phyloP scores from a whole-genome alignment of 2,888 invertebrate species.

The Lasioglossum pauxillum region DNA sequence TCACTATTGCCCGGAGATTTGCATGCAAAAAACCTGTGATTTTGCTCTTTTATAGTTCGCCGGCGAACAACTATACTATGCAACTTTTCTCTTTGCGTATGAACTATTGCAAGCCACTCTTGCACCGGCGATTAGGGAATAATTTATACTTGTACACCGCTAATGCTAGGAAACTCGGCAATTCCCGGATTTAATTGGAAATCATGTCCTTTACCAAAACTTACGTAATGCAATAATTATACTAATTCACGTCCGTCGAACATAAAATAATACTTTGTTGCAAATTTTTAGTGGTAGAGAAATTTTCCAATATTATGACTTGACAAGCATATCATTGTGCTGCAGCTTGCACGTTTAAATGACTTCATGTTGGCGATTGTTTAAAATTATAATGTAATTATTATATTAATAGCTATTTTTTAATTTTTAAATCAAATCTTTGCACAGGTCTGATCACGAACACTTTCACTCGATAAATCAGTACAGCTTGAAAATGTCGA shows the following conservation, averaged over 20 bases:
- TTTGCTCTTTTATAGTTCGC: slow-evolving; percentile 3
- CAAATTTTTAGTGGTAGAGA: background rate
- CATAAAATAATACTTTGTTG: background rate
- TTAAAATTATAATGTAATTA: background rate
- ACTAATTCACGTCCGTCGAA: background rate
- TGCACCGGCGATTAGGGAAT: background rate
- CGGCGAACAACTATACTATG: background rate
- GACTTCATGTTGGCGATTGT: background rate
- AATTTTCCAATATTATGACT: background rate
- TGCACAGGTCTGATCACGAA: too few relatives aligned
- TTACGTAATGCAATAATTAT: background rate
- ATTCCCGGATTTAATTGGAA: background rate
- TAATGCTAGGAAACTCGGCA: background rate
- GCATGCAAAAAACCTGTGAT: slow-evolving; percentile 43
- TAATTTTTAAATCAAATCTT: background rate
- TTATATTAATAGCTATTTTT: background rate
- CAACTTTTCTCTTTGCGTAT: background rate
- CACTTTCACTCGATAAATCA: background rate
- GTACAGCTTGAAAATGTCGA: background rate
- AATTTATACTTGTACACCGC: background rate
- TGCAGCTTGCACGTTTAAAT: background rate
- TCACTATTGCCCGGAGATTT: slow-evolving; percentile 45
- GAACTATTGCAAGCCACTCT: background rate
- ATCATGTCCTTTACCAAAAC: background rate
- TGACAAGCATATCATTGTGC: background rate